phyloP scores from a whole-genome alignment of 2,888 invertebrate genomes.

The Romanomermis culicivorax region DNA sequence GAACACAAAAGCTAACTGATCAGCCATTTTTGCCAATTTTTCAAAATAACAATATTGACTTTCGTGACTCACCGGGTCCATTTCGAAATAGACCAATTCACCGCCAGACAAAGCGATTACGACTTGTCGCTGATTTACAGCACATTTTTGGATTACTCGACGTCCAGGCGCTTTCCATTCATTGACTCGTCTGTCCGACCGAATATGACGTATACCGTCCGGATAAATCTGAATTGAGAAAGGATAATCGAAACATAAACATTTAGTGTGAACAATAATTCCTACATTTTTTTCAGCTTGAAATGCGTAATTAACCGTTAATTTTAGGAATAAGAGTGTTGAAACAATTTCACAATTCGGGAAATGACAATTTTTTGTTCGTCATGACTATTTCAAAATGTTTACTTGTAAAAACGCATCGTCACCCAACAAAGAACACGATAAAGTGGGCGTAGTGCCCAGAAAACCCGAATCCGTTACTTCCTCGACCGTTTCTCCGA shows the following conservation, averaged over 20 bases:
- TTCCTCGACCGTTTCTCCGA: slow-evolving; percentile 99
- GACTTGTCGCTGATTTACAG: slow-evolving; percentile 92
- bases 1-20: too few relatives aligned
- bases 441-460: slow-evolving; percentile 92
- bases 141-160: slow-evolving; percentile 86
- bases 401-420: slow-evolving; percentile 82
- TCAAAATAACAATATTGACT: too few relatives aligned
- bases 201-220: slow-evolving; percentile 91
- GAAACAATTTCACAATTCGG: too few relatives aligned
- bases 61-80: slow-evolving; percentile 93
- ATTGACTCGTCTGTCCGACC: slow-evolving; percentile 89
- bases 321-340: too few relatives aligned
- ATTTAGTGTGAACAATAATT: background rate
- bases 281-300: background rate
- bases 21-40: too few relatives aligned
- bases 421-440: slow-evolving; percentile 86
- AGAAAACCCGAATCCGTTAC: slow-evolving; percentile 97
- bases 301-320: too few relatives aligned
- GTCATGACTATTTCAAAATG: too few relatives aligned
- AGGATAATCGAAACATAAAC: background rate
- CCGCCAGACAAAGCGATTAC: slow-evolving; percentile 91
- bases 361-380: too few relatives aligned
- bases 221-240: slow-evolving; percentile 55
- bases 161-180: slow-evolving; percentile 98
- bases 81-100: slow-evolving; percentile 94